Evolutionary conservation across 2,797 vertebrate genomes (phyloP).

Genomic region (Nyctalus aviator): DNA sequence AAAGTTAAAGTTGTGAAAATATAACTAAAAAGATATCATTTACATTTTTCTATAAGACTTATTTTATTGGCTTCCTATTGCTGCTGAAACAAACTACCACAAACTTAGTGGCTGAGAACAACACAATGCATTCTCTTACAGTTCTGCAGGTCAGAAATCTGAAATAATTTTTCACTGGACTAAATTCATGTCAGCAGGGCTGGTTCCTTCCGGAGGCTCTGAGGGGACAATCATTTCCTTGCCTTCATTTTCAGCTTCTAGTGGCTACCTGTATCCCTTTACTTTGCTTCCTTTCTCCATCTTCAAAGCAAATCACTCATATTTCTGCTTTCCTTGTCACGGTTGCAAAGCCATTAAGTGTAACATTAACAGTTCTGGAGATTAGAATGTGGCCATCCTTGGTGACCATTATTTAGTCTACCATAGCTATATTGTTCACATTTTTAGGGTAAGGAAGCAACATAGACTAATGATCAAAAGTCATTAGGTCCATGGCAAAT

Average conservation of each 20-base stretch:
- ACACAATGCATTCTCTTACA: not conserved
- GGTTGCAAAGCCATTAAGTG: not conserved
- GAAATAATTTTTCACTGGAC: not conserved
- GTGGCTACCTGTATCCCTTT: not conserved
- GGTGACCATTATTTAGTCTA: not conserved
- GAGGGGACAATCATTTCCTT: not conserved
- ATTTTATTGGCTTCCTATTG: not conserved
- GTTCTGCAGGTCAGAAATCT: not conserved
- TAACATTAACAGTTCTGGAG: not conserved
- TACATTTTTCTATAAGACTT: slow-evolving; percentile 21
- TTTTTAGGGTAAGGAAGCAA: not conserved
- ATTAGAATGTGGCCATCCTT: not conserved
- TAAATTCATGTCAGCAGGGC: not conserved
- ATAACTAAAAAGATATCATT: not conserved
- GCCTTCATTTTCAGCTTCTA: not conserved
- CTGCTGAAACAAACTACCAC: not conserved
- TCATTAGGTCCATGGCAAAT: not conserved
- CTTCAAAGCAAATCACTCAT: not conserved
- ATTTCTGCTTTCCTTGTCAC: not conserved
- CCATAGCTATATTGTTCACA: not conserved
- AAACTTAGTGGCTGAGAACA: not conserved
- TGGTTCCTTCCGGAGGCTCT: not conserved
- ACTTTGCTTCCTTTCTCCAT: not conserved
- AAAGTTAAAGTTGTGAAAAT: slow-evolving; percentile 33
- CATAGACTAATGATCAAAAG: not conserved